phyloP scores from a whole-genome alignment of 1,140 invertebrate genomes.

The Episyrphus balteatus region DNA sequence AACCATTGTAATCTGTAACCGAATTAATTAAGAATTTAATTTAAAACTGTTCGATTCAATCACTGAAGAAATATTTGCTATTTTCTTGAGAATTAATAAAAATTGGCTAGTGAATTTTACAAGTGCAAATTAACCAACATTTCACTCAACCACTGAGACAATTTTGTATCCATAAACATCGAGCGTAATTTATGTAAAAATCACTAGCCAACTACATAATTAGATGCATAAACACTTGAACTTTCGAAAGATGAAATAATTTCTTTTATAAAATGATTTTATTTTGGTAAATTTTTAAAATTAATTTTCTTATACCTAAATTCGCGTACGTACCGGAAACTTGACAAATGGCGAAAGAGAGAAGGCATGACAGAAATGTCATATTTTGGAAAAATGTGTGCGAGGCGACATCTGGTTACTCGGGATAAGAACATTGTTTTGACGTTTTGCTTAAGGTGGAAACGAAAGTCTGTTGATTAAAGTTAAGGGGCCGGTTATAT shows the following conservation, averaged over 20 bases:
- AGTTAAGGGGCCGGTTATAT: too few species aligned
- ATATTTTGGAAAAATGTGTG: conserved; percentile 1
- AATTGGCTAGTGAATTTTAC: too few species aligned
- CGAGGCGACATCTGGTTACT: too few species aligned
- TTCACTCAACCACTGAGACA: not conserved
- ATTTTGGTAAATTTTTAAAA: conserved; percentile 3
- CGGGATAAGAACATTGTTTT: too few species aligned
- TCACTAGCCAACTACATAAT: too few species aligned
- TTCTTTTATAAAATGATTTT: not conserved
- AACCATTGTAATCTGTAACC: conserved; percentile 26
- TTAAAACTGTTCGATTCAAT: not conserved
- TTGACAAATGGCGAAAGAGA: conserved; percentile 34
- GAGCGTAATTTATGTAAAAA: too few species aligned
- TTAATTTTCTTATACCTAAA: conserved; percentile 18
- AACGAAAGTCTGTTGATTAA: too few species aligned
- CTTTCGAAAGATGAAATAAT: not conserved
- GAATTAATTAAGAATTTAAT: conserved; percentile 10
- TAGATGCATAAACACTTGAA: not conserved
- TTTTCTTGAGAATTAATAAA: too few species aligned
- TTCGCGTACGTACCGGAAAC: conserved; percentile 36
- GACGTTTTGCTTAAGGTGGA: too few species aligned
- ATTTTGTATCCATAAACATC: conserved; percentile 5
- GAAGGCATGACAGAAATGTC: conserved; percentile 15
- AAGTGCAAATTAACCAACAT: not conserved
- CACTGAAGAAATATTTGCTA: too few species aligned